These are phyloP conservation scores for Drepanosiphum platanoidis DNA, from an alignment of 2,888 invertebrate genomes.

Conservation along the genomic window DNA sequence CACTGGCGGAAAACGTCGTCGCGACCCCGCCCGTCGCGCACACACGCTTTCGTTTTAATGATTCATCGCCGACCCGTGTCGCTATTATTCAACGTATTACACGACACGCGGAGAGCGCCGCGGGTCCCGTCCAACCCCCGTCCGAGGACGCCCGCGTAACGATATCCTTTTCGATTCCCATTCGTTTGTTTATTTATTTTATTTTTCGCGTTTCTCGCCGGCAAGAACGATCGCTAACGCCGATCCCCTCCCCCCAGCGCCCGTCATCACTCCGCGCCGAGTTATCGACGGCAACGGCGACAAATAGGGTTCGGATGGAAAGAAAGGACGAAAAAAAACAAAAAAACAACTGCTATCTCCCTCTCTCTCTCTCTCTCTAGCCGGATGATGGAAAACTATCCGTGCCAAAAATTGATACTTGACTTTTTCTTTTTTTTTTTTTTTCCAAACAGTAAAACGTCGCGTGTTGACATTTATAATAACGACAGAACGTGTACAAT, in stretches of 20 bases:
- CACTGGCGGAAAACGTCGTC: background rate
- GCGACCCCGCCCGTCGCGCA: background rate
- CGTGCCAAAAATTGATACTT: conserved; percentile 44
- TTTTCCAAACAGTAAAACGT: conserved; percentile 3
- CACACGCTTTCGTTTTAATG: conserved; percentile 15
- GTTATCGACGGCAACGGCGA: conserved; percentile 4
- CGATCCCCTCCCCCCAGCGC: background rate
- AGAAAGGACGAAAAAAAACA: too few species aligned
- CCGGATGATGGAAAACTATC: conserved; percentile 24
- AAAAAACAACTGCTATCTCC: background rate
- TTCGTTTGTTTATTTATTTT: background rate
- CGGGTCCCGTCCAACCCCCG: background rate
- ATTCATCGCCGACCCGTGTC: conserved; percentile 39
- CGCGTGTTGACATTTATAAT: conserved; percentile 41
- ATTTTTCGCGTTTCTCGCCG: background rate
- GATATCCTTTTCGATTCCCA: background rate
- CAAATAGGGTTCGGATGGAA: background rate
- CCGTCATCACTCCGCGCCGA: background rate
- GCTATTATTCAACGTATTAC: conserved; percentile 35
- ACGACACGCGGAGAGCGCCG: background rate
- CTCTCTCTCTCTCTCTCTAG: too few species aligned
- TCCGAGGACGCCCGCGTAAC: background rate
- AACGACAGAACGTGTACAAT: background rate
- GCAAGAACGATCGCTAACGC: conserved; percentile 2
- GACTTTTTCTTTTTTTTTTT: too few species aligned